Evolutionary conservation across 2,888 invertebrate genomes (phyloP).

Genomic region (Nesidiocoris tenuis): DNA sequence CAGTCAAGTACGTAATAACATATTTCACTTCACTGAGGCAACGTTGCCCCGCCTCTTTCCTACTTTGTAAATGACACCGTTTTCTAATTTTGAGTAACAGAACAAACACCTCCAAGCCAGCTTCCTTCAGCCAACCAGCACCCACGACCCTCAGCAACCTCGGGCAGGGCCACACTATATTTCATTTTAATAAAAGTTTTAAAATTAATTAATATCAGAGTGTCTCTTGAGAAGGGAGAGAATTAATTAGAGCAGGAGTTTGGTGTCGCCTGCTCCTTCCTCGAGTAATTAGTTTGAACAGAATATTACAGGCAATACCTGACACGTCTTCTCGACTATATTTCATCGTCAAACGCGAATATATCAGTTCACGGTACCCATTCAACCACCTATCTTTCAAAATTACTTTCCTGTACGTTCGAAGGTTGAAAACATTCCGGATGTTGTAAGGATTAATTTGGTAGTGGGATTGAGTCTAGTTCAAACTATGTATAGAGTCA

Average conservation of each 20-base stretch:
- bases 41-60: background rate
- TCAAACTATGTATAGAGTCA: too few relatives aligned
- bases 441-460: too few relatives aligned
- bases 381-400: background rate
- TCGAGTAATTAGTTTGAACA: constrained; percentile 48
- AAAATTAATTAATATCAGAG: constrained; percentile 49
- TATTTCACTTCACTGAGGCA: constrained; percentile 44
- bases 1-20: constrained; percentile 49
- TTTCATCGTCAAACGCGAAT: constrained; percentile 38
- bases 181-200: constrained; percentile 50
- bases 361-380: constrained; percentile 12
- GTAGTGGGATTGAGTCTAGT: too few relatives aligned
- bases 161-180: constrained; percentile 44
- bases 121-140: constrained; percentile 6
- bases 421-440: too few relatives aligned
- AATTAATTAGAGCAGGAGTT: constrained; percentile 48
- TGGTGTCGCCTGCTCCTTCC: constrained; percentile 42
- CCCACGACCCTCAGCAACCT: background rate
- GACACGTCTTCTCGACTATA: constrained; percentile 41
- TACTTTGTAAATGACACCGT: constrained; percentile 49
- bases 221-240: constrained; percentile 39
- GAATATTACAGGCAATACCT: constrained; percentile 47
- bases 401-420: background rate
- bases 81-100: constrained; percentile 48
- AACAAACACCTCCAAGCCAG: constrained; percentile 44